Conservation (phyloP, 2,113 vertebrate genomes). For the Perca fluviatilis region DNA sequence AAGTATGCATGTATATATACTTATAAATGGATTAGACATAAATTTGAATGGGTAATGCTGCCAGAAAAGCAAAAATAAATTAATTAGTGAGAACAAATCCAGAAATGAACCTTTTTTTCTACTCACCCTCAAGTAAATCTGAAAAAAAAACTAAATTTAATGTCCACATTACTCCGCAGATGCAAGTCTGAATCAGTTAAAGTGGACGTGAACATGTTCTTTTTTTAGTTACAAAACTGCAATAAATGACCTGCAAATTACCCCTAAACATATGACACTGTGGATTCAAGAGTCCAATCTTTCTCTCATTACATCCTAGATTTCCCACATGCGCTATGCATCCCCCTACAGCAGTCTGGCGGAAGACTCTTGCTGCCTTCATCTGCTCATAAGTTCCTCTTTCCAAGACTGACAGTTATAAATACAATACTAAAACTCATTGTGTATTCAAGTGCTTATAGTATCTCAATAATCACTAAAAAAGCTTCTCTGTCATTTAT, state of each 20-base stretch:
- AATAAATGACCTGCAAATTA: slow-evolving; percentile 5
- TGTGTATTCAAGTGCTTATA: slow-evolving; percentile 28
- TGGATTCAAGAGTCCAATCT: slow-evolving; percentile 37
- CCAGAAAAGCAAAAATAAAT: no score
- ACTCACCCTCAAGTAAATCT: neutral
- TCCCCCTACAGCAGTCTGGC: slow-evolving; percentile 34
- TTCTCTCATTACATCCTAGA: slow-evolving; percentile 50
- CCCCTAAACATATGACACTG: slow-evolving; percentile 29
- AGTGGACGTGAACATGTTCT: neutral
- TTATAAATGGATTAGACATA: no score
- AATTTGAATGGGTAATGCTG: no score
- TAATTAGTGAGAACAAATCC: no score
- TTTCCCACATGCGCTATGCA: slow-evolving; percentile 17
- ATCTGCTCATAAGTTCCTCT: slow-evolving; percentile 38
- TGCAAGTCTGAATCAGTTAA: neutral
- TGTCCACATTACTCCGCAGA: neutral
- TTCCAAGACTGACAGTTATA: slow-evolving; percentile 14
- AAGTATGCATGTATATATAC: no score
- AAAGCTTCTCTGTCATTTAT: slow-evolving; percentile 7
- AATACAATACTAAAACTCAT: neutral
- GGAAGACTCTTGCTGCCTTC: neutral
- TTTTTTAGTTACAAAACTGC: neutral
- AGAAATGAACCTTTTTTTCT: neutral
- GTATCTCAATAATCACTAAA: slow-evolving; percentile 14
- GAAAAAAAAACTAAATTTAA: neutral